These are phyloP conservation scores for Hemicordylus capensis DNA, from an alignment of 2,113 vertebrate species.

Conservation along the genomic window DNA sequence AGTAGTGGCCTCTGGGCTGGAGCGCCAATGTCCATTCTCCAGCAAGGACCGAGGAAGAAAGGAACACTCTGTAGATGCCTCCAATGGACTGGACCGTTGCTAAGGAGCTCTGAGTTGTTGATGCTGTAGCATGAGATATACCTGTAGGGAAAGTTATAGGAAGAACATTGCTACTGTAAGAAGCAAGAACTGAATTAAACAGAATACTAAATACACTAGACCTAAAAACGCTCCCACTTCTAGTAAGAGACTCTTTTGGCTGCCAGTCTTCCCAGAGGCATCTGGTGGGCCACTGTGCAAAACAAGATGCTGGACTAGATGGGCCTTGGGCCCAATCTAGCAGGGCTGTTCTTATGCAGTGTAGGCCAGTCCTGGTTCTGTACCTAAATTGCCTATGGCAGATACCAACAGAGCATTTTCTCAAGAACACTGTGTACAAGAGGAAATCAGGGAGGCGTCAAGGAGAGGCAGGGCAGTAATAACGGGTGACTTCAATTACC, in stretches of 20 bases:
- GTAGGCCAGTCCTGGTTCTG: background rate
- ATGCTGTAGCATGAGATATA: constrained; percentile 40
- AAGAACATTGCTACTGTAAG: background rate
- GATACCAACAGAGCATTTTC: too few species aligned
- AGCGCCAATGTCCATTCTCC: constrained; percentile 80
- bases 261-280: too few species aligned
- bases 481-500: too few species aligned
- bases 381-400: too few species aligned
- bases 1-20: constrained; percentile 66
- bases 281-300: too few species aligned
- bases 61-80: constrained; percentile 75
- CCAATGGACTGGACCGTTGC: constrained; percentile 54
- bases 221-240: background rate
- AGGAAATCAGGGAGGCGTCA: too few species aligned
- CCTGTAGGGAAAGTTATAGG: constrained; percentile 34
- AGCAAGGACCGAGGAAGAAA: constrained; percentile 70
- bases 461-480: too few species aligned
- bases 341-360: too few species aligned
- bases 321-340: background rate
- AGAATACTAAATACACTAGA: background rate
- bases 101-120: constrained; percentile 61
- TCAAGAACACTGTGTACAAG: too few species aligned
- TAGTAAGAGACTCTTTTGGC: background rate
- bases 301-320: too few species aligned
- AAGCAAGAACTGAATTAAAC: background rate